These are phyloP conservation scores for Lamprologus speciosus DNA, from an alignment of 2,113 vertebrate species.

Conservation along the genomic window DNA sequence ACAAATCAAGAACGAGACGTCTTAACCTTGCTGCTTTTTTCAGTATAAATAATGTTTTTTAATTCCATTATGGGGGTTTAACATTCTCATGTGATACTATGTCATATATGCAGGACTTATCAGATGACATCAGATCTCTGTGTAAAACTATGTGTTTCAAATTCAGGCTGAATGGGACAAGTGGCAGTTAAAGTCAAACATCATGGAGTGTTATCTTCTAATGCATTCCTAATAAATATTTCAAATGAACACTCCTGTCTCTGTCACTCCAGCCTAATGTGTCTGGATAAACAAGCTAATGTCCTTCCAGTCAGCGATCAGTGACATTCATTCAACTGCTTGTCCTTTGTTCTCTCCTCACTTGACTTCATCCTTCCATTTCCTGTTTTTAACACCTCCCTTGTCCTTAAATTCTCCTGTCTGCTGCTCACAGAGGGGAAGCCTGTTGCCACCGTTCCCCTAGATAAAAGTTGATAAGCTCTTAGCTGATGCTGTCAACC, in stretches of 20 bases:
- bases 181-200: background rate
- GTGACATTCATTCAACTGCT: background rate
- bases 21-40: background rate
- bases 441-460: background rate
- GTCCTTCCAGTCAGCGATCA: background rate
- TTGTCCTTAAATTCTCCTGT: constrained; percentile 5
- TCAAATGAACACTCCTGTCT: background rate
- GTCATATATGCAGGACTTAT: background rate
- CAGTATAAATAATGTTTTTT: background rate
- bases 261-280: background rate
- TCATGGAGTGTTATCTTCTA: background rate
- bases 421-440: background rate
- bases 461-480: constrained; percentile 36
- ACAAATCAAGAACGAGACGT: background rate
- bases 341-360: background rate
- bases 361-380: background rate
- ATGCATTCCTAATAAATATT: constrained; percentile 21
- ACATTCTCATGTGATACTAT: background rate
- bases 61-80: background rate
- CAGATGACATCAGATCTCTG: background rate
- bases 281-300: constrained; percentile 1
- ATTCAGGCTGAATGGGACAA: background rate
- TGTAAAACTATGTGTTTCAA: background rate
- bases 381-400: background rate
- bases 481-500: background rate